phyloP scores from a whole-genome alignment of 1,140 invertebrate species.

The Helicoverpa zea region DNA sequence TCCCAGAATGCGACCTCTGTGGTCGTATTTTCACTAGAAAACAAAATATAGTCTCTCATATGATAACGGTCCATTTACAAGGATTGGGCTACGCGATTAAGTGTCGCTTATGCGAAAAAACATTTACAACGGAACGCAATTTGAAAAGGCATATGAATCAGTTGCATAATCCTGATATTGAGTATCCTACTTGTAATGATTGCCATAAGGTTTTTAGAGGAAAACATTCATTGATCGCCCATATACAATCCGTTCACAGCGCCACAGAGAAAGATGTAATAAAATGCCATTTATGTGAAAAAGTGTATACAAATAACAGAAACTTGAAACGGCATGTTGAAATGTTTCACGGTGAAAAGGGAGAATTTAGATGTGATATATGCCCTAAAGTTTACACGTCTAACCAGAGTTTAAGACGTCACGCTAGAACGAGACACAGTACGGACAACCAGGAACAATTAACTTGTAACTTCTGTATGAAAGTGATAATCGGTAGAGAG shows the following conservation, averaged over 20 bases:
- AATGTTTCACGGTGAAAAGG: constrained; percentile 67
- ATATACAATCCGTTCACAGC: constrained; percentile 64
- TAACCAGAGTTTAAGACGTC: constrained; percentile 72
- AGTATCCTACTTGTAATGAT: constrained; percentile 66
- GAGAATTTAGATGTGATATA: constrained; percentile 64
- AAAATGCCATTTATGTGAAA: constrained; percentile 70
- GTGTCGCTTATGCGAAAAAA: constrained; percentile 68
- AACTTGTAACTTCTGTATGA: constrained; percentile 59
- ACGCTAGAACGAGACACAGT: constrained; percentile 59
- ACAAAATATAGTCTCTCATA: constrained; percentile 75
- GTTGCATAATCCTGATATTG: constrained; percentile 65
- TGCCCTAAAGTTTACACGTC: constrained; percentile 76
- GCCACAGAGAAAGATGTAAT: constrained; percentile 46
- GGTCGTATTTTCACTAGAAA: constrained; percentile 75
- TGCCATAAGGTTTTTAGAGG: constrained; percentile 70
- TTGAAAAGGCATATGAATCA: constrained; percentile 70
- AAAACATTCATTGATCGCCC: constrained; percentile 64
- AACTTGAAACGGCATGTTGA: constrained; percentile 72
- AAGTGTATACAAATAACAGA: constrained; percentile 67
- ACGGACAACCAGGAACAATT: constrained; percentile 49
- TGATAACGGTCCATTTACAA: constrained; percentile 74
- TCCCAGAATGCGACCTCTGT: constrained; percentile 78
- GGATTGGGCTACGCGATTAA: constrained; percentile 56
- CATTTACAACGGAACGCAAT: constrained; percentile 70
- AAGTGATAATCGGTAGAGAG: constrained; percentile 57